A percentile compares a stretch with the other conserved stretches of the same genome.
Conservation (phyloP, 2,797 vertebrate genomes). For the Chrysocyon brachyurus region DNA sequence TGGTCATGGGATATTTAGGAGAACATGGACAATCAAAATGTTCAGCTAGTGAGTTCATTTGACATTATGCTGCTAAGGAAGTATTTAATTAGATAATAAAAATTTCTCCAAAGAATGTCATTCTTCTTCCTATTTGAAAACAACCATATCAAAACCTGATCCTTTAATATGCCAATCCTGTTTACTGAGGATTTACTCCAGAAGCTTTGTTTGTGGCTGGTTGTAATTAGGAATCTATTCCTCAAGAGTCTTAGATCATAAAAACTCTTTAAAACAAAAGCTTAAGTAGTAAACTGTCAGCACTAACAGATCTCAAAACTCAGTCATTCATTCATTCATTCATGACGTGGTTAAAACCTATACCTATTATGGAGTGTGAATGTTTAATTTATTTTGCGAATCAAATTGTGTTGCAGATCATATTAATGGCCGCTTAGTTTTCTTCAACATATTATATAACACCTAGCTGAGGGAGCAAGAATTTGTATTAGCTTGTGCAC, state of each 20-base stretch:
- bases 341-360: constrained; percentile 59
- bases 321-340: constrained; percentile 67
- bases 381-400: constrained; percentile 67
- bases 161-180: constrained; percentile 70
- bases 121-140: constrained; percentile 62
- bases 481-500: constrained; percentile 53
- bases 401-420: neutral
- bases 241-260: constrained; percentile 61
- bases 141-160: constrained; percentile 64
- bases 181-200: constrained; percentile 69
- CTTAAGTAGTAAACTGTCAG: constrained; percentile 41
- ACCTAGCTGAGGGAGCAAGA: constrained; percentile 44
- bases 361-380: constrained; percentile 68
- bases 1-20: constrained; percentile 58
- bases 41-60: constrained; percentile 54
- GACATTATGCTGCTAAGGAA: constrained; percentile 50
- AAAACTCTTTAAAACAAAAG: constrained; percentile 64
- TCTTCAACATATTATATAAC: constrained; percentile 51
- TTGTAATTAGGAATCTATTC: constrained; percentile 71
- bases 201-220: constrained; percentile 63
- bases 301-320: constrained; percentile 65
- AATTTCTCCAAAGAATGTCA: constrained; percentile 65
- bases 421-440: constrained; percentile 67
- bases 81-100: constrained; percentile 62
- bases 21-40: constrained; percentile 47